A percentile compares a stretch with the other conserved stretches of the same genome.
phyloP scores from a whole-genome alignment of 2,797 vertebrate genomes.

The Sandelia bainsii region DNA sequence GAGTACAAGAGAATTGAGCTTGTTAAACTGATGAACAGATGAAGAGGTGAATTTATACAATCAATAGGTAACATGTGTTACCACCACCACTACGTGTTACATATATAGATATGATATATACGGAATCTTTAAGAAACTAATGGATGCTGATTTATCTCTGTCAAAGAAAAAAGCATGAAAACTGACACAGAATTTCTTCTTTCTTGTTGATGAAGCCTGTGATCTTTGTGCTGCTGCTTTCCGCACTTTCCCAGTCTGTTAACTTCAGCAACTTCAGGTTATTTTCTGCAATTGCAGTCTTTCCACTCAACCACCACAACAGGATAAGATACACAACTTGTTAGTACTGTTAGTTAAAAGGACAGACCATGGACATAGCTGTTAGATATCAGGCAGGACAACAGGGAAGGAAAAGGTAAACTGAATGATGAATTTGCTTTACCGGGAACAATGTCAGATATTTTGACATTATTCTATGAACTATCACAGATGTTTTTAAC shows the following conservation, averaged over 20 bases:
- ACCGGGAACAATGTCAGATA: conserved; percentile 1
- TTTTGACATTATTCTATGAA: conserved; percentile 11
- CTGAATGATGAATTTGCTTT: conserved; percentile 1
- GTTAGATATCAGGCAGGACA: conserved; percentile 20
- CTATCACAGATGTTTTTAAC: conserved; percentile 21
- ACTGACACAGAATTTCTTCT: conserved; percentile 3
- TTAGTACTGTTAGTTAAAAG: background rate
- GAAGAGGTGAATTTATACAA: conserved; percentile 44
- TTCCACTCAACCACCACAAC: background rate
- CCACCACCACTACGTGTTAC: conserved; percentile 7
- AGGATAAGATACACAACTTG: background rate
- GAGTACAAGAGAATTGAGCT: conserved; percentile 46
- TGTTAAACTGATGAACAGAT: conserved; percentile 73
- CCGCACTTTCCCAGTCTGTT: too few species aligned
- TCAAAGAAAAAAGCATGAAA: background rate
- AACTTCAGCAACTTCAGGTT: conserved; percentile 3
- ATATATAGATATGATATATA: conserved; percentile 1
- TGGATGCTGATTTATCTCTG: background rate
- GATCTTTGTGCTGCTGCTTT: conserved; percentile 8
- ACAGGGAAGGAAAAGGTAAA: background rate
- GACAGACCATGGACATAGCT: too few species aligned
- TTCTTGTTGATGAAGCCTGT: background rate
- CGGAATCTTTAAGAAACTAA: background rate
- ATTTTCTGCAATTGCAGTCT: background rate
- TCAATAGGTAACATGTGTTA: conserved; percentile 51